Percentiles rank a stretch among this genome's conserved stretches.
These are phyloP conservation scores for Lampropteryx suffumata DNA, from an alignment of 2,888 invertebrate species.

Conservation along the genomic window DNA sequence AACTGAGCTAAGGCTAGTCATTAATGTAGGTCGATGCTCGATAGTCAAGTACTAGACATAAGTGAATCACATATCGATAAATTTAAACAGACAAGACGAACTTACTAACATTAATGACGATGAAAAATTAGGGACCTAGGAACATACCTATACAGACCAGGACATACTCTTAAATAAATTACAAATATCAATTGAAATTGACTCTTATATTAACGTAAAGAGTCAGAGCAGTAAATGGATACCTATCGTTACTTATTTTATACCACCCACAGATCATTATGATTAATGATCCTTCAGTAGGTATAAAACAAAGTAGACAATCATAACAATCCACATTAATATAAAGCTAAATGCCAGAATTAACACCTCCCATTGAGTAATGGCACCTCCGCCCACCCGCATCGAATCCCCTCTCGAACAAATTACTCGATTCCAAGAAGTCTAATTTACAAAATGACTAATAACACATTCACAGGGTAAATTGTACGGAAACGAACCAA, in stretches of 20 bases:
- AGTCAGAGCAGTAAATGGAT: background rate
- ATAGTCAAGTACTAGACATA: no score
- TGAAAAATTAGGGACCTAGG: no score
- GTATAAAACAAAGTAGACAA: conserved; percentile 29
- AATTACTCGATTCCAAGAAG: conserved; percentile 64
- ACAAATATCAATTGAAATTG: no score
- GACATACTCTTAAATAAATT: no score
- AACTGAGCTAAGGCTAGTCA: no score
- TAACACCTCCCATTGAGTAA: conserved; percentile 72
- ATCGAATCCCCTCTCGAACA: conserved; percentile 61
- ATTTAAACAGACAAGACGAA: no score
- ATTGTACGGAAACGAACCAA: no score
- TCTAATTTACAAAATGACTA: conserved; percentile 36
- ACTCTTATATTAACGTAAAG: no score
- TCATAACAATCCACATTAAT: conserved; percentile 34
- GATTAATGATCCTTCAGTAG: conserved; percentile 25
- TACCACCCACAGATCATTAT: conserved; percentile 18
- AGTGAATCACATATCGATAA: no score
- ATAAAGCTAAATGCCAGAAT: conserved; percentile 60
- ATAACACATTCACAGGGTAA: background rate
- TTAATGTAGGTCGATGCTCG: no score
- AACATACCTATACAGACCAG: no score
- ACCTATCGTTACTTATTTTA: background rate
- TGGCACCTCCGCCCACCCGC: conserved; percentile 63
- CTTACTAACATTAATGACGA: no score